These are phyloP conservation scores for Sphyrna mokarran DNA, from an alignment of 2,113 vertebrate genomes.

Conservation along the genomic window DNA sequence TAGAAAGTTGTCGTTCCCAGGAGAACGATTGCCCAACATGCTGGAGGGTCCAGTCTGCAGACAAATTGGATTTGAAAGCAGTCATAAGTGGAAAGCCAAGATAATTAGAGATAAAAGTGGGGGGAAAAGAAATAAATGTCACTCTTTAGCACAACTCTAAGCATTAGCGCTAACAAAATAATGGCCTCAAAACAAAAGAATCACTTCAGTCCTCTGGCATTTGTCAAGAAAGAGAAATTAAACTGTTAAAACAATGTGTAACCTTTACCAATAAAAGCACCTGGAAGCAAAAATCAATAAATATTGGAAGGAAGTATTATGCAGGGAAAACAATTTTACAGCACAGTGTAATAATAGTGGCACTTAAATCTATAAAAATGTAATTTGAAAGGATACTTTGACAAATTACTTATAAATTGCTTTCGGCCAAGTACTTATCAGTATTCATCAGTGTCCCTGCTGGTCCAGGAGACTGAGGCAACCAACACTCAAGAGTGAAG, in stretches of 20 bases:
- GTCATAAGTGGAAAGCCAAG: neutral
- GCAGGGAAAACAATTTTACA: neutral
- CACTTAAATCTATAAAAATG: constrained; percentile 2
- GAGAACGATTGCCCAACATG: neutral
- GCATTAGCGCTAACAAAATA: neutral
- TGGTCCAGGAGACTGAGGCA: neutral
- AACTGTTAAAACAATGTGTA: neutral
- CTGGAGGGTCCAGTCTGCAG: neutral
- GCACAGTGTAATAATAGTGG: neutral
- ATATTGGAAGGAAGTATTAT: neutral
- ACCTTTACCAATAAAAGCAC: neutral
- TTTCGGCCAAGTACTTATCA: neutral
- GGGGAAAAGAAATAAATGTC: neutral
- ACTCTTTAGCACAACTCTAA: neutral
- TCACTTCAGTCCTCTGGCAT: neutral
- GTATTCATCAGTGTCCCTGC: neutral
- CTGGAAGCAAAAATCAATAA: constrained; percentile 25
- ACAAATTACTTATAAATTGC: constrained; percentile 34
- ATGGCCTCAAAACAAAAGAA: neutral
- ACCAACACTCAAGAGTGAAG: neutral
- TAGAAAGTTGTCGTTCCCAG: neutral
- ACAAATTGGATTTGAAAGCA: neutral
- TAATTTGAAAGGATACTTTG: constrained; percentile 28
- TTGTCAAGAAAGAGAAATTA: constrained; percentile 7
- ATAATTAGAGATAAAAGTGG: neutral